A percentile compares a stretch with the other conserved stretches of the same genome.
Evolutionary conservation across 2,888 invertebrate species (phyloP).

Genomic region (Syrista parreyssii): DNA sequence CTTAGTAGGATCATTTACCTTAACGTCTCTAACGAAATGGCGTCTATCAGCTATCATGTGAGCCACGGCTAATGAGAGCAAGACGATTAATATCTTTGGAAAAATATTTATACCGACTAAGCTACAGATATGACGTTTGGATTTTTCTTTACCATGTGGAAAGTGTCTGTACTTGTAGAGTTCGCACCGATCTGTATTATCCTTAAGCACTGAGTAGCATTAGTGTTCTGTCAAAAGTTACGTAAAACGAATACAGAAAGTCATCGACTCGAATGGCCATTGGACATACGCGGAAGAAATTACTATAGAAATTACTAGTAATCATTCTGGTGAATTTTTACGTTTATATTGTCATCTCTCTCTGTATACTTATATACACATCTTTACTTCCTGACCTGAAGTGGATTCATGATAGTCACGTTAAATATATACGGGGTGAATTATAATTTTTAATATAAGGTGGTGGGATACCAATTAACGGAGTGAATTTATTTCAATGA

Average conservation of each 20-base stretch:
- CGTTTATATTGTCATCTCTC: no score
- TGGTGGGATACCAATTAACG: background rate
- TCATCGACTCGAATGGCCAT: no score
- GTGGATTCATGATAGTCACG: background rate
- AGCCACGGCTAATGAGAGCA: background rate
- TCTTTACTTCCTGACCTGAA: background rate
- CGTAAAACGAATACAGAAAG: no score
- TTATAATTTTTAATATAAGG: background rate
- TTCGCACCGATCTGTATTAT: background rate
- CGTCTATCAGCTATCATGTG: background rate
- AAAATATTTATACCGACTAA: background rate
- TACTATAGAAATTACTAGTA: background rate
- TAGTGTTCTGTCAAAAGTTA: no score
- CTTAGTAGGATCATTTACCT: slow-evolving; percentile 1
- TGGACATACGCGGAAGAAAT: background rate
- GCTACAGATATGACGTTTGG: background rate
- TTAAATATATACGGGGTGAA: background rate
- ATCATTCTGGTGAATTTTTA: background rate
- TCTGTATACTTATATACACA: no score
- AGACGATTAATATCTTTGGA: background rate
- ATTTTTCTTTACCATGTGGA: background rate
- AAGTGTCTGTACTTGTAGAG: background rate
- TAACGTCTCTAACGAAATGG: background rate
- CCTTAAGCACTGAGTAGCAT: no score
- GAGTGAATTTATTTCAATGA: background rate